Evolutionary conservation across 1,140 invertebrate species (phyloP).

Genomic region (Matsumurasca onukii): DNA sequence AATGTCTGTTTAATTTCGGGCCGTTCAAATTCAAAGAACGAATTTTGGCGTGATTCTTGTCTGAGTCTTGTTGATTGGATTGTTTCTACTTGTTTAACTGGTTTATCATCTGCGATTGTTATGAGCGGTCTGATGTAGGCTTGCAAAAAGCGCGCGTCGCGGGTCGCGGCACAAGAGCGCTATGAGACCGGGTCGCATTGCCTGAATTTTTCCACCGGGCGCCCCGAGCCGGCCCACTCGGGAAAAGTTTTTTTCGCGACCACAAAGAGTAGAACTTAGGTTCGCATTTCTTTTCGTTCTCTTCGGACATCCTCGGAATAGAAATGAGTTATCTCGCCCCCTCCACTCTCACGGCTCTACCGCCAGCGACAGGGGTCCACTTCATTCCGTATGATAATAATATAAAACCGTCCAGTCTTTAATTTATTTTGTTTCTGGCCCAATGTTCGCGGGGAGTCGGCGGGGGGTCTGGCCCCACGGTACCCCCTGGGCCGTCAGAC

Average conservation of each 20-base stretch:
- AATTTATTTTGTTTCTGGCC: slow-evolving; percentile 32
- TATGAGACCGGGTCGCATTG: slow-evolving; percentile 14
- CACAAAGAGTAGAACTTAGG: slow-evolving; percentile 28
- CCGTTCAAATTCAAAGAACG: too few relatives aligned
- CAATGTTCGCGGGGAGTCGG: slow-evolving; percentile 15
- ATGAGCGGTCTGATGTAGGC: neutral
- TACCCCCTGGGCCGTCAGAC: slow-evolving; percentile 1
- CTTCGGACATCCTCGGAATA: slow-evolving; percentile 28
- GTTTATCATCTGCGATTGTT: slow-evolving; percentile 14
- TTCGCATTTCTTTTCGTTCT: slow-evolving; percentile 23
- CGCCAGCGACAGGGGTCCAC: slow-evolving; percentile 14
- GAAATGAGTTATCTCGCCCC: slow-evolving; percentile 26
- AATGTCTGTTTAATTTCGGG: too few relatives aligned
- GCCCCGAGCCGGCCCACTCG: slow-evolving; percentile 25
- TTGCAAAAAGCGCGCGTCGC: slow-evolving; percentile 4
- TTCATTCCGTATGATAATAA: slow-evolving; percentile 30
- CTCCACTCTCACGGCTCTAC: neutral
- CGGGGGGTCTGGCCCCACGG: slow-evolving; percentile 9
- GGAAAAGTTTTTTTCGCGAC: slow-evolving; percentile 23
- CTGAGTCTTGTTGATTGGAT: neutral
- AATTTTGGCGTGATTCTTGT: too few relatives aligned
- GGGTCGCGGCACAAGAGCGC: neutral
- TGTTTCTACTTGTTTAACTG: slow-evolving; percentile 1
- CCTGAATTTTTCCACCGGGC: slow-evolving; percentile 15
- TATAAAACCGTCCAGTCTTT: slow-evolving; percentile 31